phyloP scores from a whole-genome alignment of 2,797 vertebrate species.

The Thunnus albacares region DNA sequence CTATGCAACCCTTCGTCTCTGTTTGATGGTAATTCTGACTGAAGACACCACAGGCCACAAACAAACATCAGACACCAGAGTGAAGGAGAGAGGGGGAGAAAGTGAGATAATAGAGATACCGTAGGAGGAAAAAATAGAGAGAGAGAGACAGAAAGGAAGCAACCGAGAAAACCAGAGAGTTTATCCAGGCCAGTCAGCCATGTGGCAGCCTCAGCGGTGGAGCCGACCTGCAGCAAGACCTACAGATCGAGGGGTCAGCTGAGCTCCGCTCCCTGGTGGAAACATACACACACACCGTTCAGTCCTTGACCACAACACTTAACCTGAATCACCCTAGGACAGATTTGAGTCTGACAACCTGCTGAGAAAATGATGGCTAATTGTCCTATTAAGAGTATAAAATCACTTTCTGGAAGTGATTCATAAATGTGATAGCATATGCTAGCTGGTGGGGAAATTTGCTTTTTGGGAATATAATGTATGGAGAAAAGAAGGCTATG shows the following conservation, averaged over 20 bases:
- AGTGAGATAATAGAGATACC: slow-evolving; percentile 45
- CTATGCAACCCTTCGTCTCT: slow-evolving; percentile 52
- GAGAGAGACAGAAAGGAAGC: neutral
- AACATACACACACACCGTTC: slow-evolving; percentile 33
- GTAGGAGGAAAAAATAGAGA: slow-evolving; percentile 7
- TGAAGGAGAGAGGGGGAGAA: slow-evolving; percentile 23
- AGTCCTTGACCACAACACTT: slow-evolving; percentile 53
- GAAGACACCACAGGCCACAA: slow-evolving; percentile 73
- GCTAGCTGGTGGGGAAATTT: neutral
- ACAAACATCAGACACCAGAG: slow-evolving; percentile 58
- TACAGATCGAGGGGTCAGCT: slow-evolving; percentile 46
- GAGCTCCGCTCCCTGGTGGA: slow-evolving; percentile 41
- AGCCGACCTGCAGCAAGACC: slow-evolving; percentile 49
- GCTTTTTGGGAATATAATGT: neutral
- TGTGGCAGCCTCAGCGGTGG: slow-evolving; percentile 56
- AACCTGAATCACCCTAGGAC: slow-evolving; percentile 38
- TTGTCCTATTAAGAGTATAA: neutral
- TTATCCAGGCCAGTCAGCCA: slow-evolving; percentile 52
- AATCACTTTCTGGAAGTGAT: neutral
- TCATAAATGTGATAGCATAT: neutral
- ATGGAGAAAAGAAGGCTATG: neutral
- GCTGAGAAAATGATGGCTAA: slow-evolving; percentile 28
- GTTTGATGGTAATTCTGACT: slow-evolving; percentile 74
- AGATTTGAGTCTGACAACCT: slow-evolving; percentile 26
- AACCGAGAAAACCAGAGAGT: neutral